Evolutionary conservation across 2,888 invertebrate species (phyloP).

Genomic region (Cheilosia pagana): DNA sequence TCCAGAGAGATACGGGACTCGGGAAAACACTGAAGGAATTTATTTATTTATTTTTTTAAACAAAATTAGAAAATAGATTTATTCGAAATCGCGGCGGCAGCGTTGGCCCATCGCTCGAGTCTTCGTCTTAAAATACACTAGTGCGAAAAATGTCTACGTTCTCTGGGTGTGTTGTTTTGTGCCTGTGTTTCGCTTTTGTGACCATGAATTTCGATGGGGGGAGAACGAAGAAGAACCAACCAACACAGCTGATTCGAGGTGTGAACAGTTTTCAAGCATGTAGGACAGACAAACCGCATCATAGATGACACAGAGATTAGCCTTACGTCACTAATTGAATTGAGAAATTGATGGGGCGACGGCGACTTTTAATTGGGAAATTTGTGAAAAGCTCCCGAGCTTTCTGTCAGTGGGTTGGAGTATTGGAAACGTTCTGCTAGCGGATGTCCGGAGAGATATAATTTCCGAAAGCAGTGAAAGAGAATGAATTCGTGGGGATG

Average conservation of each 20-base stretch:
- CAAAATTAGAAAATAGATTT: constrained; percentile 35
- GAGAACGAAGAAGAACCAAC: neutral
- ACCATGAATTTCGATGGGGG: neutral
- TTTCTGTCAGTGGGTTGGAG: neutral
- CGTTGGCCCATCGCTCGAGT: constrained; percentile 64
- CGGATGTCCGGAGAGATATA: too few species aligned
- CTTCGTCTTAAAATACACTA: constrained; percentile 70
- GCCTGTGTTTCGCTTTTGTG: constrained; percentile 13
- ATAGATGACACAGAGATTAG: constrained; percentile 5
- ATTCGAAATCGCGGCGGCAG: constrained; percentile 52
- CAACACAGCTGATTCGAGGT: constrained; percentile 54
- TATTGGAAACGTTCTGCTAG: neutral
- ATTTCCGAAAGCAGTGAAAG: too few species aligned
- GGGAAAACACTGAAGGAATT: neutral
- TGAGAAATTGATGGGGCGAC: too few species aligned
- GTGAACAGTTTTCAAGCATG: constrained; percentile 28
- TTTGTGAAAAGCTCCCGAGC: neutral
- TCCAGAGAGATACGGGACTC: neutral
- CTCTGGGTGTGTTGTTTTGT: neutral
- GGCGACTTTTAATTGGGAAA: neutral
- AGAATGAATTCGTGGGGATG: too few species aligned
- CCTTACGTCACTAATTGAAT: too few species aligned
- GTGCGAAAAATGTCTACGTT: neutral
- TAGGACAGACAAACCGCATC: constrained; percentile 23
- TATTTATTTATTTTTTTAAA: constrained; percentile 4